Evolutionary conservation across 2,888 invertebrate species (phyloP), one percentile per base, ranked within the genome.

Genomic region (Camponotus fellah): DNA sequence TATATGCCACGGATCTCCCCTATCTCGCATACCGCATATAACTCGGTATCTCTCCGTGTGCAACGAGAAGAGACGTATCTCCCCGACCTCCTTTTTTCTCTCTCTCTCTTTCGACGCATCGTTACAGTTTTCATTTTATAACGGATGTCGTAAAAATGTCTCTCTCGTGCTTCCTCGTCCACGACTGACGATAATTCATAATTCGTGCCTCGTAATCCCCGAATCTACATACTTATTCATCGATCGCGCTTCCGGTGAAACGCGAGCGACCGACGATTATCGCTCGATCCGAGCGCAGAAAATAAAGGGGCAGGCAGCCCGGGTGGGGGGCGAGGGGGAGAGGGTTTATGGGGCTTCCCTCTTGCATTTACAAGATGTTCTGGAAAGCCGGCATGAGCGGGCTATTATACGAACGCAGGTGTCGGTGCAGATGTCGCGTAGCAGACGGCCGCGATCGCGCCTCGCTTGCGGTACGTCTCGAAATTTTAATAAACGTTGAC

Each of bases 391-490:
- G 82, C 82, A 84, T 65, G 80, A 88, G 84, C 74, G 64, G 74
- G 75, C 84, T 84, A 88, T 89, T 90, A 88, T 88, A 88, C 66
- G 85, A 85, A 83, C 90, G 91, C 92, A 92, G 92, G 92, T 92
- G 92, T 89, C 85, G 82, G 77, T 91, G 91, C 92, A 92, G 91
- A 92, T 92, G 92, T 91, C 88, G 86, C 85, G 81, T 76, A 86
- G 83, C 89, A 87, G 80, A 82, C 88, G 87, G 26, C 66, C 49
- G 62, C 74, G 80, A 79, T 82, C 84, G 85, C 56, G 66, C 74
- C 66, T 65, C 58, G 43, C 60, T 79, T 62, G 60, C 83, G 56
- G 53, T 80, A 74, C 83, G 66, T 85, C 81, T 46, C n/a, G 69
- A 88, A 87, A 87, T 87, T 89, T 86, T 88, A 86, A 87, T 86